A percentile compares a stretch with the other conserved stretches of the same genome.
These are phyloP conservation scores for Hycleus phaleratus DNA, from an alignment of 1,140 invertebrate genomes.

Conservation along the genomic window DNA sequence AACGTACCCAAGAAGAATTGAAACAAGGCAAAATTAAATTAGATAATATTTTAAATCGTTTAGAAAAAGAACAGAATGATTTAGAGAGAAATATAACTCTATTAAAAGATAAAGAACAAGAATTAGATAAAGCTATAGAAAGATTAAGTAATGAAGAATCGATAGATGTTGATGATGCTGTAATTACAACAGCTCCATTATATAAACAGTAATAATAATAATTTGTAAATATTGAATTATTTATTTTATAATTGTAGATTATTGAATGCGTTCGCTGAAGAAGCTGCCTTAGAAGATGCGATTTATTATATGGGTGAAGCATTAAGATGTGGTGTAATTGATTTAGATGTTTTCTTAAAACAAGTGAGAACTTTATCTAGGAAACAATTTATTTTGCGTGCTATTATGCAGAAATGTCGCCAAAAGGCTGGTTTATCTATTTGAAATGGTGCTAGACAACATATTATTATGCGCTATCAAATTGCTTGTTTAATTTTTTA, in stretches of 20 bases:
- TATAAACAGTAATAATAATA: constrained; percentile 74
- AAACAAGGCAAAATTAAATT: constrained; percentile 77
- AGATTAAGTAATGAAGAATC: constrained; percentile 69
- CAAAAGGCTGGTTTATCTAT: constrained; percentile 73
- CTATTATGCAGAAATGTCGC: constrained; percentile 93
- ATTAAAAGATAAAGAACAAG: constrained; percentile 77
- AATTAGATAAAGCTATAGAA: constrained; percentile 74
- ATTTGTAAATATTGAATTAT: background rate
- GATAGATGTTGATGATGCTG: constrained; percentile 92
- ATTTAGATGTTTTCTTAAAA: constrained; percentile 93
- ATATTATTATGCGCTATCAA: too few species aligned
- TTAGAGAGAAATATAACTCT: constrained; percentile 78
- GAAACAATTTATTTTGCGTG: constrained; percentile 91
- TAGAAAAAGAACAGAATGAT: constrained; percentile 79
- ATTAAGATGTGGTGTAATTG: constrained; percentile 83
- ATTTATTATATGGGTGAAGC: constrained; percentile 99
- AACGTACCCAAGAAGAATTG: constrained; percentile 82
- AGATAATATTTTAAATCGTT: constrained; percentile 68
- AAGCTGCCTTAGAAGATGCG: constrained; percentile 95
- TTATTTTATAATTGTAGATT: constrained; percentile 50
- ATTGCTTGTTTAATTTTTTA: too few species aligned
- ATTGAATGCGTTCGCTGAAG: constrained; percentile 92
- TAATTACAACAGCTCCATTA: constrained; percentile 90
- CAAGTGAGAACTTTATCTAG: constrained; percentile 91
- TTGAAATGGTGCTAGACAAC: constrained; percentile 4